phyloP scores from a whole-genome alignment of 2,888 invertebrate genomes.

The Rotaria socialis region DNA sequence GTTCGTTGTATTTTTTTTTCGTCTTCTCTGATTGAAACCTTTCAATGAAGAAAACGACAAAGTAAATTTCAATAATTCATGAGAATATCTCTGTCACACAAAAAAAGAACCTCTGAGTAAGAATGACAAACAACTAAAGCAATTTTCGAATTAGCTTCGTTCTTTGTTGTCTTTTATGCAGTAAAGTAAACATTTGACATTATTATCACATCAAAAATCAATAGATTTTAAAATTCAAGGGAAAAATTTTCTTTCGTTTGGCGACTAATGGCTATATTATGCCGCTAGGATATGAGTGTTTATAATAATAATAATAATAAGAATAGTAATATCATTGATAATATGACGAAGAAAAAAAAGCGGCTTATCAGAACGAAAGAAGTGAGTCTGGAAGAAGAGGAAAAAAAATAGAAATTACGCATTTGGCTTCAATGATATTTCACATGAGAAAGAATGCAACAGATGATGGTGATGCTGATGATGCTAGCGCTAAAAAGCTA shows the following conservation, averaged over 20 bases:
- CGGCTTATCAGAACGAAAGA: not conserved
- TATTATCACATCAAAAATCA: not conserved
- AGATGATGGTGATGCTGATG: not conserved
- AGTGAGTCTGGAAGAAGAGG: not conserved
- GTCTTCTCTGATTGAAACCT: not conserved
- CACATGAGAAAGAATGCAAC: not conserved
- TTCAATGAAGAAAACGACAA: not conserved
- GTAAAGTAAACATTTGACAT: not conserved
- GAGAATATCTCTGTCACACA: not conserved
- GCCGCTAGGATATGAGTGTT: not conserved
- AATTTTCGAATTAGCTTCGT: not conserved
- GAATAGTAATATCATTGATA: not conserved
- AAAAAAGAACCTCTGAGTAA: not conserved
- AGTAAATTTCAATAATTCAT: not conserved
- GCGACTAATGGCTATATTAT: too few species aligned
- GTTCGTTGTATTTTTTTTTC: slow-evolving; percentile 19
- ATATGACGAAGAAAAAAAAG: too few species aligned
- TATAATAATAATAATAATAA: not conserved
- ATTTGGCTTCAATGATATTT: not conserved
- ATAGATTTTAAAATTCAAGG: not conserved
- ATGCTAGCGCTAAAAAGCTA: not conserved
- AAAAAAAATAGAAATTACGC: not conserved
- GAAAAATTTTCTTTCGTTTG: too few species aligned
- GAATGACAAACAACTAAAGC: not conserved
- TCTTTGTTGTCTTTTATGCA: not conserved